A percentile compares a stretch with the other conserved stretches of the same genome.
Evolutionary conservation across 35 echinoderm and acorn worm species (phyloP).

Genomic region (Heliocidaris tuberculata): DNA sequence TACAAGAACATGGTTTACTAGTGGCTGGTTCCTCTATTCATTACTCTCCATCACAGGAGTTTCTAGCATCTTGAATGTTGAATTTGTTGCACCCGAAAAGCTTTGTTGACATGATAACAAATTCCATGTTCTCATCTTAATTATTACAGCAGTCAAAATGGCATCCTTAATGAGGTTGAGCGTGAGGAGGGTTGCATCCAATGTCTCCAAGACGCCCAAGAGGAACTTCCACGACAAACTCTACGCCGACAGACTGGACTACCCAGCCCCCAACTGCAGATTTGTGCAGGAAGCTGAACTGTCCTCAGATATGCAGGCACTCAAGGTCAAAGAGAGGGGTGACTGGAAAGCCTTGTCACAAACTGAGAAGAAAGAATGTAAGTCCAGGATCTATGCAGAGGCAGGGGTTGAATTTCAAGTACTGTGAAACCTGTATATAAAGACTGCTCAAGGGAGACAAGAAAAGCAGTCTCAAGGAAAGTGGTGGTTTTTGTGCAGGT

Average conservation of each 20-base stretch:
- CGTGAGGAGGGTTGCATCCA: slow-evolving; percentile 45
- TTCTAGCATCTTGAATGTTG: no score
- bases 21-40: no score
- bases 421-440: no score
- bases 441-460: no score
- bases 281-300: slow-evolving; percentile 75
- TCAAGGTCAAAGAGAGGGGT: slow-evolving; percentile 81
- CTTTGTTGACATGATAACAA: background rate
- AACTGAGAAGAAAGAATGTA: slow-evolving; percentile 83
- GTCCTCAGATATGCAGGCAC: slow-evolving; percentile 72
- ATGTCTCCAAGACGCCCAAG: slow-evolving; percentile 34
- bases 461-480: background rate
- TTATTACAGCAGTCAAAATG: slow-evolving; percentile 40
- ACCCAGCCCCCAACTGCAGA: slow-evolving; percentile 78
- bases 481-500: background rate
- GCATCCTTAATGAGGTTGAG: slow-evolving; percentile 51
- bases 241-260: slow-evolving; percentile 86
- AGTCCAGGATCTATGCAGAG: slow-evolving; percentile 6
- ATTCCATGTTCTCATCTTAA: background rate
- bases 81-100: no score
- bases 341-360: slow-evolving; percentile 69
- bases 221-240: slow-evolving; percentile 30
- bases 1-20: no score
- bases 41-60: no score
- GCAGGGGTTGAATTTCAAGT: background rate